Conservation (phyloP, 2,888 invertebrate species). For the Cantharis flavilabris region DNA sequence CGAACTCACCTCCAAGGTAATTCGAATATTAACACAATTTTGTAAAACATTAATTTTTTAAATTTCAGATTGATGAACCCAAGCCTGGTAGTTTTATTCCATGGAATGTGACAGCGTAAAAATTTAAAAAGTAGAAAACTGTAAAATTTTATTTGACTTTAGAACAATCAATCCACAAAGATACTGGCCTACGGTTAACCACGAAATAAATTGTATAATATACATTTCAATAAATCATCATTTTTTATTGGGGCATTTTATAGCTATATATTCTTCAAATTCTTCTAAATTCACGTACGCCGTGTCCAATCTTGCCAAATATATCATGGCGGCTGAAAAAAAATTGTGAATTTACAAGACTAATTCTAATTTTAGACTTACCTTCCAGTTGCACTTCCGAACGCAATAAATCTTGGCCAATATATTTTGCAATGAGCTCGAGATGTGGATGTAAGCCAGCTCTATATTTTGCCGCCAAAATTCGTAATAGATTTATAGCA, state of each 20-base stretch:
- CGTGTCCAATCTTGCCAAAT: slow-evolving; percentile 41
- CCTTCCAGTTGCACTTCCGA: slow-evolving; percentile 44
- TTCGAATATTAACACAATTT: background rate
- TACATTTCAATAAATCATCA: background rate
- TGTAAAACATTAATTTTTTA: slow-evolving; percentile 24
- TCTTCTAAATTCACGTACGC: slow-evolving; percentile 40
- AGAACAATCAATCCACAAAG: background rate
- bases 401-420: slow-evolving; percentile 41
- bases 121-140: background rate
- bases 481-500: slow-evolving; percentile 36
- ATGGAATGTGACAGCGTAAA: slow-evolving; percentile 66
- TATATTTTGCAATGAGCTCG: slow-evolving; percentile 44
- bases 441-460: slow-evolving; percentile 43
- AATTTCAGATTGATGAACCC: slow-evolving; percentile 62
- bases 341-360: background rate
- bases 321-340: slow-evolving; percentile 43
- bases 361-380: slow-evolving; percentile 12
- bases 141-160: background rate
- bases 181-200: background rate
- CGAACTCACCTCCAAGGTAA: slow-evolving; percentile 76
- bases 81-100: slow-evolving; percentile 62
- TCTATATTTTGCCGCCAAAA: slow-evolving; percentile 42
- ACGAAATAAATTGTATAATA: background rate
- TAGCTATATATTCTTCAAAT: slow-evolving; percentile 43
- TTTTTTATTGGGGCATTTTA: slow-evolving; percentile 19